phyloP scores from a whole-genome alignment of 2,797 vertebrate genomes.

The Brachyrhaphis roseni region DNA sequence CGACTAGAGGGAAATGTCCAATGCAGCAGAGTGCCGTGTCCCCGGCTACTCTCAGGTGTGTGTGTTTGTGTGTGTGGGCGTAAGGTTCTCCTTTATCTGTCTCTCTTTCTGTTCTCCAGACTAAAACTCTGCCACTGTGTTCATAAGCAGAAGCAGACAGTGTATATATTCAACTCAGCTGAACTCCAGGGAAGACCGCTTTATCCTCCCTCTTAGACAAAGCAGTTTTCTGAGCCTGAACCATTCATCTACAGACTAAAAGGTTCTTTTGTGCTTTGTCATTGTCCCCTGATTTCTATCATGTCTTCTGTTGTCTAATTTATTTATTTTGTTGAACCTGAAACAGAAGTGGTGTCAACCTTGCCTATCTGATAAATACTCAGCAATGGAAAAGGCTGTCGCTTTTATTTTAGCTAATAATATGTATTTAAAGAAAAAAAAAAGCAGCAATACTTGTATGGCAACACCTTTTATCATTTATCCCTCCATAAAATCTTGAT shows the following conservation, averaged over 20 bases:
- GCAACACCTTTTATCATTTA: background rate
- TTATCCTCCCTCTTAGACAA: slow-evolving; percentile 30
- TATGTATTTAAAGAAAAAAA: slow-evolving; percentile 5
- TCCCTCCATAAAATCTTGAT: background rate
- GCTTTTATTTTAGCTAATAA: slow-evolving; percentile 16
- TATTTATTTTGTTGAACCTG: slow-evolving; percentile 4
- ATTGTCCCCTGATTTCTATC: slow-evolving; percentile 50
- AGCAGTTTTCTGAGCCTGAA: slow-evolving; percentile 25
- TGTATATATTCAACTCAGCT: slow-evolving; percentile 28
- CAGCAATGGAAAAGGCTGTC: slow-evolving; percentile 7
- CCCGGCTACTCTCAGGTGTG: slow-evolving; percentile 47
- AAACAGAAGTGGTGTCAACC: slow-evolving; percentile 19
- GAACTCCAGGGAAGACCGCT: slow-evolving; percentile 22
- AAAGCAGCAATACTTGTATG: background rate
- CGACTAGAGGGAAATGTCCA: slow-evolving; percentile 56
- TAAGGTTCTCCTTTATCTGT: slow-evolving; percentile 9
- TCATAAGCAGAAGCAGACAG: background rate
- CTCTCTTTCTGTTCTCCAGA: slow-evolving; percentile 20
- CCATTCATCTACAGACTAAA: slow-evolving; percentile 25
- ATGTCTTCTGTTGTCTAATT: slow-evolving; percentile 1
- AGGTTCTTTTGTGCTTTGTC: slow-evolving; percentile 60
- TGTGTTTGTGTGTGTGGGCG: slow-evolving; percentile 41
- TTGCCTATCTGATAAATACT: slow-evolving; percentile 30
- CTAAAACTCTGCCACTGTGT: background rate
- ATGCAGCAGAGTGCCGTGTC: slow-evolving; percentile 65